Base-by-base conservation (phyloP, 2,888 invertebrate species). In the Azorinus chamasolen region DNA sequence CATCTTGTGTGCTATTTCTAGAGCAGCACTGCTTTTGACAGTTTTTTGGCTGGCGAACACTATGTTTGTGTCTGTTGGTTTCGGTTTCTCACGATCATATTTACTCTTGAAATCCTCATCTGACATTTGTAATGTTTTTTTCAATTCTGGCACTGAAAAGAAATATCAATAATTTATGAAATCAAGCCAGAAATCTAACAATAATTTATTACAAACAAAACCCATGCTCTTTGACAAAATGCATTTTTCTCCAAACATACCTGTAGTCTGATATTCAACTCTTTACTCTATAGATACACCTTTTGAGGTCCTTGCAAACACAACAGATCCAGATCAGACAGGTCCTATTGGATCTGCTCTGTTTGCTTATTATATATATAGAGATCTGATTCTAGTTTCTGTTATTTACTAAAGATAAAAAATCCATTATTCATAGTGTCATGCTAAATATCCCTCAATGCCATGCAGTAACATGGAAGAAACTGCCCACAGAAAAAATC, bases 71-170 rank as follows among this genome's bases (percentile, higher is more conserved):
- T 83, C 84, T 16, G 61, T 55, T 5, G 46, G 59, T 39, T 66
- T 50, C 12, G 86, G 86, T 54, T 78, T 82, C 10, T 57, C 39
- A 25, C 62, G 48, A 16, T 61, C 58, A 53, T 79, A 87, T n/a
- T 66, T 41, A 18, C 57, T 75, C 45, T 63, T 27, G 48, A 87
- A 87, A 18, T 77, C 58, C 22, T 74, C 71, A 12, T 77, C 71
- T 20, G 62, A 37, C 75, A 86, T 59, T 18, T 55, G 37, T 55
- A 90, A 76, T n/a, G 88, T 84, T 37, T 77, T 79, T 59, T 85
- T 86, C 20, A 92, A 63, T 48, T 90, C 82, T 45, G 86, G 87
- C 64, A 91, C 92, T 92, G 75, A 41, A 79, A 73, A 59, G 5
- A 51, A 22, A 55, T 54, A 6, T 18, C 8, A 22, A 51, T 16